A percentile compares a stretch with the other conserved stretches of the same genome.
Conservation (phyloP, 1,140 invertebrate genomes). For the Leucophenga varia region DNA sequence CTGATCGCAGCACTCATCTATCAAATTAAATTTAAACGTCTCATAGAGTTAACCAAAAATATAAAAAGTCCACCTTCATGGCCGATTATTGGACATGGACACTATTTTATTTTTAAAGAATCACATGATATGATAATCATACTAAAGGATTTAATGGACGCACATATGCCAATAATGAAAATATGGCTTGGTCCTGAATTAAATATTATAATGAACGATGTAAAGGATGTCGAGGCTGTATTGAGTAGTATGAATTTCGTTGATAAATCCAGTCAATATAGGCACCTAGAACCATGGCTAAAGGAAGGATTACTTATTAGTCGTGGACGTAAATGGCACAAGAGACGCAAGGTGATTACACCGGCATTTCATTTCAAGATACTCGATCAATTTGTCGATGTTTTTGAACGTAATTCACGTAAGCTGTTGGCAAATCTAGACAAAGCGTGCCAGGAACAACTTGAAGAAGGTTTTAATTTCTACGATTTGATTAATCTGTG, state of each 20-base stretch:
- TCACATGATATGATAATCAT: constrained; percentile 26
- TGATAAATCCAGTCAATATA: constrained; percentile 60
- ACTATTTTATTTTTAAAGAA: constrained; percentile 35
- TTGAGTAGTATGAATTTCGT: constrained; percentile 37
- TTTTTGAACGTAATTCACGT: constrained; percentile 70
- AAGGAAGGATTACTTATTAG: constrained; percentile 70
- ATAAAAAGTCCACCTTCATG: constrained; percentile 34
- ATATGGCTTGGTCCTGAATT: constrained; percentile 47
- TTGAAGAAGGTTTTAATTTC: constrained; percentile 59
- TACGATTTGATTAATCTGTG: constrained; percentile 67
- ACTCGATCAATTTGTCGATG: constrained; percentile 71
- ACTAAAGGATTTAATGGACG: no score
- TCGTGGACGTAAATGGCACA: constrained; percentile 70
- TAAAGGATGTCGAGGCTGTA: constrained; percentile 41
- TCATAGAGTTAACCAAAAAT: constrained; percentile 37
- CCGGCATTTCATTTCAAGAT: constrained; percentile 89
- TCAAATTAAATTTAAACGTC: constrained; percentile 37
- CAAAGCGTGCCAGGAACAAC: constrained; percentile 18
- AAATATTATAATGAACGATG: constrained; percentile 35
- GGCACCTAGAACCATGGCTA: constrained; percentile 72
- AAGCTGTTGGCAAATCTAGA: constrained; percentile 63
- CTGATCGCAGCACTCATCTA: constrained; percentile 32
- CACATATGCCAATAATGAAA: no score
- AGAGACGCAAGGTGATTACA: constrained; percentile 76
- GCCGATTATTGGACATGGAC: constrained; percentile 42